phyloP scores from a whole-genome alignment of 2,113 vertebrate genomes.

The Seriola aureovittata region DNA sequence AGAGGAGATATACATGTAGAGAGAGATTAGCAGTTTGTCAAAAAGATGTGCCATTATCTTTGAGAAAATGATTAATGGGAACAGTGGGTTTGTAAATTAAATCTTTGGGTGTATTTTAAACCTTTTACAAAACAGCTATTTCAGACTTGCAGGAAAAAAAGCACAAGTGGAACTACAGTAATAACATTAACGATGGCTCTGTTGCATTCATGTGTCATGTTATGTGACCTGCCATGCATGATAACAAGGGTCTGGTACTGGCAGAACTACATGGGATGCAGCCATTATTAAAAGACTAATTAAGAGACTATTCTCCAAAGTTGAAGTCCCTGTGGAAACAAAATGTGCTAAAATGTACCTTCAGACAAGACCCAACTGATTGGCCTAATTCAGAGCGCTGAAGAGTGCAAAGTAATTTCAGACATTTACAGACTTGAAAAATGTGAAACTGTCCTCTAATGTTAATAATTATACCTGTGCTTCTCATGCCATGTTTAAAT shows the following conservation, averaged over 20 bases:
- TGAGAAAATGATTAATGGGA: not conserved
- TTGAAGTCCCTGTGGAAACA: not conserved
- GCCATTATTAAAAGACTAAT: not conserved
- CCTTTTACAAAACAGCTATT: not conserved
- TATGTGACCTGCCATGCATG: not conserved
- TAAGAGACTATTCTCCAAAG: not conserved
- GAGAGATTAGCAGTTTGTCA: conserved; percentile 4
- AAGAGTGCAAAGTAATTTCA: not conserved
- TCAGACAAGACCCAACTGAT: too few species aligned
- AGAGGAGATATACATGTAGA: not conserved
- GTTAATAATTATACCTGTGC: not conserved
- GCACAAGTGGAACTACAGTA: too few species aligned
- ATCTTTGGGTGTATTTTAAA: not conserved
- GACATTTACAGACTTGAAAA: not conserved
- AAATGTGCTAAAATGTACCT: not conserved
- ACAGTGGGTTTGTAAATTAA: not conserved
- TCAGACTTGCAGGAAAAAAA: not conserved
- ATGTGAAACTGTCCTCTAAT: not conserved
- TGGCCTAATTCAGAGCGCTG: not conserved
- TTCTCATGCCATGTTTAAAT: not conserved
- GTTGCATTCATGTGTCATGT: not conserved
- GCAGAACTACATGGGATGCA: not conserved
- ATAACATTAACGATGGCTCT: too few species aligned
- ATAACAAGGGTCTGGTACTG: not conserved
- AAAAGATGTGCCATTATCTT: conserved; percentile 7